phyloP scores from a whole-genome alignment of 1,140 invertebrate species.

The Phortica variegata region DNA sequence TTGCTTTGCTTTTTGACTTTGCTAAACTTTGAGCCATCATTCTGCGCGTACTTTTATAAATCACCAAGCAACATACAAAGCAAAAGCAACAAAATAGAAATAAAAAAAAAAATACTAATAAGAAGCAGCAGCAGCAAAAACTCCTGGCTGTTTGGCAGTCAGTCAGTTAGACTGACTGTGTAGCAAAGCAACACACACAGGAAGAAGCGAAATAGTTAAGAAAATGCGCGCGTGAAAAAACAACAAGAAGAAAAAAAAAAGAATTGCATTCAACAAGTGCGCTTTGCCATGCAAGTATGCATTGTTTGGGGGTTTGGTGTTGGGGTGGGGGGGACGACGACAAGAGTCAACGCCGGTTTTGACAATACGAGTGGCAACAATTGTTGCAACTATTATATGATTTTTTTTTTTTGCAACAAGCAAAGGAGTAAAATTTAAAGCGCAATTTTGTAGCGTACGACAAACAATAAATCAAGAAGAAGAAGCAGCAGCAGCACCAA shows the following conservation, averaged over 20 bases:
- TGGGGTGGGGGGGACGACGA: neutral
- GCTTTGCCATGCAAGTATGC: constrained; percentile 36
- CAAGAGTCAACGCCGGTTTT: neutral
- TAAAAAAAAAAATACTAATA: too few species aligned
- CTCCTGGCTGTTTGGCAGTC: constrained; percentile 25
- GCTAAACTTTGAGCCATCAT: too few species aligned
- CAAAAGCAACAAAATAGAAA: constrained; percentile 28
- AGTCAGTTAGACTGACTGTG: constrained; percentile 32
- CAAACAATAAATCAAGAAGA: constrained; percentile 53
- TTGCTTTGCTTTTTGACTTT: too few species aligned
- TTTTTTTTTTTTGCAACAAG: neutral
- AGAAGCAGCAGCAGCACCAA: too few species aligned
- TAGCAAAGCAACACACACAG: constrained; percentile 45
- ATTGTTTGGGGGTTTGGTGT: neutral
- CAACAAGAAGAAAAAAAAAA: neutral
- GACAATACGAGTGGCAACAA: constrained; percentile 41
- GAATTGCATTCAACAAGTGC: neutral
- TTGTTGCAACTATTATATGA: constrained; percentile 48
- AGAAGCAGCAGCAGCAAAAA: constrained; percentile 17
- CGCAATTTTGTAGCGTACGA: constrained; percentile 50
- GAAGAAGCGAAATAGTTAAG: too few species aligned
- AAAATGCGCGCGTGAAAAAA: too few species aligned
- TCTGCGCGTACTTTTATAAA: constrained; percentile 45
- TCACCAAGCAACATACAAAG: constrained; percentile 40
- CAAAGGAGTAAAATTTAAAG: constrained; percentile 48